A percentile compares a stretch with the other conserved stretches of the same genome.
These are phyloP conservation scores for Gila robusta DNA, from an alignment of 2,797 vertebrate species.

Conservation along the genomic window DNA sequence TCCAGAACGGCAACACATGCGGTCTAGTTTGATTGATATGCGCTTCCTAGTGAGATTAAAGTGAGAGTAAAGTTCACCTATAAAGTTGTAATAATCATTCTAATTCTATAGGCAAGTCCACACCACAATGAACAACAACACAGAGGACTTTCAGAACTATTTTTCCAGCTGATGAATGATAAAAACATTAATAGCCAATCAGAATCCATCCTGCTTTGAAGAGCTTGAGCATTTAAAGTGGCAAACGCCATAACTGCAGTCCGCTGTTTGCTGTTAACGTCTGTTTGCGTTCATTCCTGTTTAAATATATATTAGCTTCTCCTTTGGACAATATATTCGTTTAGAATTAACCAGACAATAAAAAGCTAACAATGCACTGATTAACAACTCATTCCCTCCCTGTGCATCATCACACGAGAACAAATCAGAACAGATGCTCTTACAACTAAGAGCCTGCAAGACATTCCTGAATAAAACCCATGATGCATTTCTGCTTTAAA, in stretches of 20 bases:
- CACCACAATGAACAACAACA: not conserved
- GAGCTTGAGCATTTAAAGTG: not conserved
- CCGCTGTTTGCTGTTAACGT: not conserved
- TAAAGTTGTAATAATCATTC: not conserved
- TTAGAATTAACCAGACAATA: constrained; percentile 26
- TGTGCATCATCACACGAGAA: constrained; percentile 7
- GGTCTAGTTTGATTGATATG: not conserved
- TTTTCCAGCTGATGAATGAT: not conserved
- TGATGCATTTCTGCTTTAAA: constrained; percentile 26
- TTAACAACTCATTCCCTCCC: constrained; percentile 22
- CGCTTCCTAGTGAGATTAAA: not conserved
- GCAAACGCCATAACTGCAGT: not conserved
- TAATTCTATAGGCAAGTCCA: not conserved
- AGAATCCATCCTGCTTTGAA: not conserved
- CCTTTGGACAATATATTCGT: not conserved
- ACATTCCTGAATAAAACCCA: constrained; percentile 33
- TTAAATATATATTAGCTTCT: constrained; percentile 13
- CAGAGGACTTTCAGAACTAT: not conserved
- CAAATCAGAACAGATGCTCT: constrained; percentile 31
- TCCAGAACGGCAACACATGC: not conserved
- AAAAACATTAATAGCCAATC: not conserved
- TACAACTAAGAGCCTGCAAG: constrained; percentile 13
- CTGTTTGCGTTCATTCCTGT: constrained; percentile 11
- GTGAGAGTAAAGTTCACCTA: not conserved
- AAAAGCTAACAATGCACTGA: constrained; percentile 32